Percentiles rank a stretch among this genome's conserved stretches.
phyloP scores from a whole-genome alignment of 2,888 invertebrate genomes.

The Dione juno region DNA sequence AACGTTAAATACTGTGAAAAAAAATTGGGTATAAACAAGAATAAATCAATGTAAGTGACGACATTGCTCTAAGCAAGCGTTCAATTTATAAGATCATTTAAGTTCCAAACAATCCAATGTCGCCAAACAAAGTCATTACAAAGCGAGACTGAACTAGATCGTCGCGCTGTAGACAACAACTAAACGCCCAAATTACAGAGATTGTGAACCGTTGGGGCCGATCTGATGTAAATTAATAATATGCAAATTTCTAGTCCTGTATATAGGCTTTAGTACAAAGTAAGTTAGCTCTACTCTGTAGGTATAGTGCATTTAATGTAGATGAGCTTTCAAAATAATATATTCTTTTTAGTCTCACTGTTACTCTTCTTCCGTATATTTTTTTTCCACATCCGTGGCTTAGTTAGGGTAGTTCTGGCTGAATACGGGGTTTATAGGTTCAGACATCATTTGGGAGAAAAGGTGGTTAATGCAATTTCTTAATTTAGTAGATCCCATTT shows the following conservation, averaged over 20 bases:
- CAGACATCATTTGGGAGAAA: too few relatives aligned
- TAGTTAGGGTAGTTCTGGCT: too few relatives aligned
- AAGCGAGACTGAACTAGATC: constrained; percentile 14
- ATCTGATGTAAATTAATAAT: constrained; percentile 78
- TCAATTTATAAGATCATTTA: constrained; percentile 28
- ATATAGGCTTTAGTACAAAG: constrained; percentile 52
- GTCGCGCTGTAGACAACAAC: constrained; percentile 56
- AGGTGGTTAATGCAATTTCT: too few relatives aligned
- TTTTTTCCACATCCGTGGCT: too few relatives aligned
- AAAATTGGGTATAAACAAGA: neutral
- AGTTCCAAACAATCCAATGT: constrained; percentile 18
- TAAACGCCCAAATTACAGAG: constrained; percentile 77
- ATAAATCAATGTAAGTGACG: constrained; percentile 1
- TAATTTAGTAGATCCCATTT: too few relatives aligned
- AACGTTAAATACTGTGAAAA: too few relatives aligned
- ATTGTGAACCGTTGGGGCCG: constrained; percentile 65
- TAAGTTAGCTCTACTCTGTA: constrained; percentile 53
- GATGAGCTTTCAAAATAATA: neutral
- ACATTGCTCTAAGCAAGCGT: constrained; percentile 23
- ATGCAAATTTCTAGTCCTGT: constrained; percentile 75
- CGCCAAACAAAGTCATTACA: constrained; percentile 25
- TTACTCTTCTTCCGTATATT: too few relatives aligned
- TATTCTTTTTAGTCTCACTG: neutral
- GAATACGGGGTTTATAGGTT: too few relatives aligned
- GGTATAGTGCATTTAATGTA: neutral